A percentile compares a stretch with the other conserved stretches of the same genome.
Evolutionary conservation across 1,140 invertebrate genomes (phyloP).

Genomic region (Bradynema listronoti): DNA sequence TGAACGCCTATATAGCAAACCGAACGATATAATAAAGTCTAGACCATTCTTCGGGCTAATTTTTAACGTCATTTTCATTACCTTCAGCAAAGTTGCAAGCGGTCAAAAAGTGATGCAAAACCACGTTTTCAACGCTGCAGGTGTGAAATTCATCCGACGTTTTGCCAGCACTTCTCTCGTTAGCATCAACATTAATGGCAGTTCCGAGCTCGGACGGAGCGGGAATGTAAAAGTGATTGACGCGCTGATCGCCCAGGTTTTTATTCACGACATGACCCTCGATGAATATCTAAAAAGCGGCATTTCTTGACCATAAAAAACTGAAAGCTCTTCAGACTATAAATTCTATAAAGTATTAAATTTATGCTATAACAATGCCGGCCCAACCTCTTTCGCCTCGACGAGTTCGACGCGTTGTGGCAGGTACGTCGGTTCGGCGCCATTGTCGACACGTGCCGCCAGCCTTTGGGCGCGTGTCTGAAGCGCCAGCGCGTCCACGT

Average conservation of each 20-base stretch:
- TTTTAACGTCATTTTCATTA: conserved; percentile 5
- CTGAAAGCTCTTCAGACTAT: no score
- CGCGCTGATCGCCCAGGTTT: conserved; percentile 39
- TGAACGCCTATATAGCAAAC: conserved; percentile 43
- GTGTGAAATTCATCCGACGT: conserved; percentile 24
- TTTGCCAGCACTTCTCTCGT: conserved; percentile 10
- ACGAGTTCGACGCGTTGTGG: no score
- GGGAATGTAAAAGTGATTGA: conserved; percentile 43
- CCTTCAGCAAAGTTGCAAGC: conserved; percentile 34
- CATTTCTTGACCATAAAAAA: no score
- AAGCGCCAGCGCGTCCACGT: no score
- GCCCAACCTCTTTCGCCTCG: no score
- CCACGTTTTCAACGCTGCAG: conserved; percentile 43
- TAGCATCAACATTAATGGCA: not conserved
- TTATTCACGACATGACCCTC: conserved; percentile 33
- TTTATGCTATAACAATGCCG: no score
- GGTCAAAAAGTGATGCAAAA: conserved; percentile 39
- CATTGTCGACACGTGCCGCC: no score
- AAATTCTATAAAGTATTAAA: no score
- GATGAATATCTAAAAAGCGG: conserved; percentile 45
- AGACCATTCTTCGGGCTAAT: conserved; percentile 40
- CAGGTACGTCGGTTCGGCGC: no score
- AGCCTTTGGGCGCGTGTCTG: no score
- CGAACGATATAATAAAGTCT: conserved; percentile 44
- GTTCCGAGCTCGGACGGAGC: not conserved